Evolutionary conservation across 1,140 invertebrate genomes (phyloP).

Genomic region (Nasonia longicornis): DNA sequence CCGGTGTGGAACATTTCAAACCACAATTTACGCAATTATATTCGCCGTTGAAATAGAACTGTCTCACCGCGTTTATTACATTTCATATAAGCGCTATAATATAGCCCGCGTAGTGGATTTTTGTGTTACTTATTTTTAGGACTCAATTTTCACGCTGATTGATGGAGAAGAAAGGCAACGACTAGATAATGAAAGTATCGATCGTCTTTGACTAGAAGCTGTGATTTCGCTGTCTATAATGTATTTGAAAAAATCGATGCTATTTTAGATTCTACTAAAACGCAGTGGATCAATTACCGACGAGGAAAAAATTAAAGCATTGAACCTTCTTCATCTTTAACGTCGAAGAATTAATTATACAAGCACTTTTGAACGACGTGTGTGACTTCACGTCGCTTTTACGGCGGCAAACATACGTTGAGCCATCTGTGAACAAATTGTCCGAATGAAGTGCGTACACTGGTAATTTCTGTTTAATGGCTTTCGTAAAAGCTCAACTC

Average conservation of each 20-base stretch:
- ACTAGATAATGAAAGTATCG: constrained; percentile 36
- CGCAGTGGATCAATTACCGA: neutral
- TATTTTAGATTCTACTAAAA: neutral
- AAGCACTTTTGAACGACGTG: neutral
- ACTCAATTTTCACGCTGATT: neutral
- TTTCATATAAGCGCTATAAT: too few species aligned
- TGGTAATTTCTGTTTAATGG: neutral
- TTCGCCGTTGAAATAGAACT: too few species aligned
- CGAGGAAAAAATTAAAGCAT: neutral
- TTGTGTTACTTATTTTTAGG: neutral
- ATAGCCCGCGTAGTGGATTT: neutral
- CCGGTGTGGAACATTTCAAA: too few species aligned
- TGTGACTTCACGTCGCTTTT: neutral
- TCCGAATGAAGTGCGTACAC: neutral
- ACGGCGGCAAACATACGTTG: neutral
- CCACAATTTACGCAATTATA: too few species aligned
- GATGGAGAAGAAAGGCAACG: neutral
- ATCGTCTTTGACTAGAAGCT: constrained; percentile 10
- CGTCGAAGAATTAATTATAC: neutral
- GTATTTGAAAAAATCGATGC: neutral
- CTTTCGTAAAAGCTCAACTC: neutral
- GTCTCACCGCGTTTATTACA: too few species aligned
- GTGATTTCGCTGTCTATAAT: neutral
- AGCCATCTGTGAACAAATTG: neutral
- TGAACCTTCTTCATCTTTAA: neutral